Percentiles rank a stretch among this genome's conserved stretches.
Evolutionary conservation across 2,113 vertebrate genomes (phyloP).

Genomic region (Potamarius usumacintae): DNA sequence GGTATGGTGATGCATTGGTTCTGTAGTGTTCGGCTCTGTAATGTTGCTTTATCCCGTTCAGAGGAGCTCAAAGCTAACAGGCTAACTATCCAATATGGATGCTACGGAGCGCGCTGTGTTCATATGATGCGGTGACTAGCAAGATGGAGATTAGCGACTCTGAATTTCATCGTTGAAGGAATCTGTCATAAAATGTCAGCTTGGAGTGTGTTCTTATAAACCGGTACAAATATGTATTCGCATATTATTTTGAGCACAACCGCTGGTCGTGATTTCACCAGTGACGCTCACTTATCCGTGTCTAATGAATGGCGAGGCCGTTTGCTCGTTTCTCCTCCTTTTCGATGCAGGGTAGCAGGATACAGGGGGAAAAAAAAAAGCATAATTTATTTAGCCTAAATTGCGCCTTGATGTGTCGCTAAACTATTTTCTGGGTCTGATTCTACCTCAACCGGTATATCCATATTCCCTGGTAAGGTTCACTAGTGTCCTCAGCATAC

Average conservation of each 20-base stretch:
- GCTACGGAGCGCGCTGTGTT: conserved; percentile 32
- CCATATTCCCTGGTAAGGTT: background rate
- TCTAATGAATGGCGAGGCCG: conserved; percentile 14
- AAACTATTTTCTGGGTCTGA: background rate
- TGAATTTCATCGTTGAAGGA: conserved; percentile 6
- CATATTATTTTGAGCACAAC: background rate
- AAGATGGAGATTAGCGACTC: conserved; percentile 40
- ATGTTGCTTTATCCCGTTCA: conserved; percentile 14
- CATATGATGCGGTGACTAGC: conserved; percentile 40
- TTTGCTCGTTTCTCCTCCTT: background rate
- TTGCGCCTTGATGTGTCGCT: background rate
- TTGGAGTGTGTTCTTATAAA: background rate
- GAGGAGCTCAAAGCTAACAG: conserved; percentile 44
- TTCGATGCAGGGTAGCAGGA: conserved; percentile 15
- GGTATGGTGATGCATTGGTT: background rate
- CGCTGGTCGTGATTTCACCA: conserved; percentile 31
- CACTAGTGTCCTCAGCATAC: background rate
- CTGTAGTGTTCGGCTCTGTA: background rate
- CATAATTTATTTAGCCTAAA: background rate
- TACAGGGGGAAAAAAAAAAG: conserved; percentile 4
- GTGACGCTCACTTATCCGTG: conserved; percentile 4
- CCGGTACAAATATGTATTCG: background rate
- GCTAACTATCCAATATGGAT: conserved; percentile 58
- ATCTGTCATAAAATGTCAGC: background rate
- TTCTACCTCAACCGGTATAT: background rate